A percentile compares a stretch with the other conserved stretches of the same genome.
Conservation (phyloP, 1,140 invertebrate species). For the Drosophila bocqueti region DNA sequence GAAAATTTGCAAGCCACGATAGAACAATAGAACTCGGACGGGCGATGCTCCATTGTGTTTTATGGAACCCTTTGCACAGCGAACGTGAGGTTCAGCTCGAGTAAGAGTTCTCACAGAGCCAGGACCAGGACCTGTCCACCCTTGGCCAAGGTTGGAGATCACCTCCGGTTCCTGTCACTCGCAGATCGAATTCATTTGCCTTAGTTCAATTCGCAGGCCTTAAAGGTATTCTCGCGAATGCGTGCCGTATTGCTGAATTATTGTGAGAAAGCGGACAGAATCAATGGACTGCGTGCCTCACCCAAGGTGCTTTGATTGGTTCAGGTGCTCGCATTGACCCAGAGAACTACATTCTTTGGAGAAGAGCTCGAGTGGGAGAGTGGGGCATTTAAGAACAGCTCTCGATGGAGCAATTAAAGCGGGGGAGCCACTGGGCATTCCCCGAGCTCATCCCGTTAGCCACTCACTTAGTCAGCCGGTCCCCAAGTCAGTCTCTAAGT, state of each 20-base stretch:
- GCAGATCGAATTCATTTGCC: conserved; percentile 62
- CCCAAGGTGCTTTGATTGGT: conserved; percentile 61
- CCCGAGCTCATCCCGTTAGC: conserved; percentile 41
- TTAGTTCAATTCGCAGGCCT: not conserved
- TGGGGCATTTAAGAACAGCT: conserved; percentile 43
- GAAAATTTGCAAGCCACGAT: conserved; percentile 67
- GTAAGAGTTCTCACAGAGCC: conserved; percentile 60
- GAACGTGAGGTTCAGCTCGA: conserved; percentile 74
- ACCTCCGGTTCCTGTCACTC: conserved; percentile 51
- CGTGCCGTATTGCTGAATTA: conserved; percentile 47
- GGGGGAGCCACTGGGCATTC: conserved; percentile 43
- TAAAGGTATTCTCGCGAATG: conserved; percentile 22
- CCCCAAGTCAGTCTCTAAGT: conserved; percentile 27
- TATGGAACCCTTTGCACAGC: conserved; percentile 57
- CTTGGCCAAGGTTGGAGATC: conserved; percentile 17
- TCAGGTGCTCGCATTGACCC: conserved; percentile 78
- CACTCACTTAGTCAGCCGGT: conserved; percentile 20
- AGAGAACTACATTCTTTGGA: conserved; percentile 71
- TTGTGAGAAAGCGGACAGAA: conserved; percentile 69
- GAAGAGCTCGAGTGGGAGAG: conserved; percentile 4
- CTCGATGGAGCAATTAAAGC: conserved; percentile 72
- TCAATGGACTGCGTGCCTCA: conserved; percentile 54
- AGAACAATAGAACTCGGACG: conserved; percentile 70
- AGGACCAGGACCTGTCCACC: conserved; percentile 34
- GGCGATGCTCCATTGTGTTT: conserved; percentile 77